Evolutionary conservation across 2,797 vertebrate genomes (phyloP).

Genomic region (Takifugu rubripes): DNA sequence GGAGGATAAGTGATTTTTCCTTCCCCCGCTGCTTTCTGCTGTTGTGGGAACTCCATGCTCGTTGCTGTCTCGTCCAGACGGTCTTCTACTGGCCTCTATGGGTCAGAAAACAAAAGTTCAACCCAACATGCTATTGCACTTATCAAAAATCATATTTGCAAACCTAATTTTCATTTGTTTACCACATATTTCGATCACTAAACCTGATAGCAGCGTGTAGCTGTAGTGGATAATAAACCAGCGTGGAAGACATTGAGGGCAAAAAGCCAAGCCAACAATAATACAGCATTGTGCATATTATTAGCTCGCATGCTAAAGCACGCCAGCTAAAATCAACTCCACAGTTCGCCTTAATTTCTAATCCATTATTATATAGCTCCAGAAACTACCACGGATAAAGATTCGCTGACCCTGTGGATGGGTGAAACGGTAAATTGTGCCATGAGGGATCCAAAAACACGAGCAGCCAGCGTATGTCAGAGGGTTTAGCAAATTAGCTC

Average conservation of each 20-base stretch:
- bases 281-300: conserved; percentile 44
- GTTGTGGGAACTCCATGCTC: conserved; percentile 96
- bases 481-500: conserved; percentile 49
- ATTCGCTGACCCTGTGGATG: not conserved
- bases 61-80: conserved; percentile 81
- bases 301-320: conserved; percentile 62
- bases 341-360: conserved; percentile 36
- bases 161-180: conserved; percentile 54
- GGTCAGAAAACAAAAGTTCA: conserved; percentile 99
- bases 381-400: conserved; percentile 13
- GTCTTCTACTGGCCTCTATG: conserved; percentile 99
- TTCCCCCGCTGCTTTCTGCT: conserved; percentile 83
- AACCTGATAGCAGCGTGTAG: conserved; percentile 3
- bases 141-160: conserved; percentile 71
- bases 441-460: conserved; percentile 17
- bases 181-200: conserved; percentile 45
- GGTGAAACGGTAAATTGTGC: not conserved
- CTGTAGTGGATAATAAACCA: not conserved
- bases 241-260: conserved; percentile 22
- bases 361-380: conserved; percentile 18
- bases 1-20: conserved; percentile 94
- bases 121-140: conserved; percentile 75
- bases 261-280: conserved; percentile 28
- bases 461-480: conserved; percentile 38
- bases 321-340: conserved; percentile 52